Percentiles rank a stretch among this genome's conserved stretches.
Conservation (phyloP, 2,797 vertebrate species). For the Apodemus agrarius region DNA sequence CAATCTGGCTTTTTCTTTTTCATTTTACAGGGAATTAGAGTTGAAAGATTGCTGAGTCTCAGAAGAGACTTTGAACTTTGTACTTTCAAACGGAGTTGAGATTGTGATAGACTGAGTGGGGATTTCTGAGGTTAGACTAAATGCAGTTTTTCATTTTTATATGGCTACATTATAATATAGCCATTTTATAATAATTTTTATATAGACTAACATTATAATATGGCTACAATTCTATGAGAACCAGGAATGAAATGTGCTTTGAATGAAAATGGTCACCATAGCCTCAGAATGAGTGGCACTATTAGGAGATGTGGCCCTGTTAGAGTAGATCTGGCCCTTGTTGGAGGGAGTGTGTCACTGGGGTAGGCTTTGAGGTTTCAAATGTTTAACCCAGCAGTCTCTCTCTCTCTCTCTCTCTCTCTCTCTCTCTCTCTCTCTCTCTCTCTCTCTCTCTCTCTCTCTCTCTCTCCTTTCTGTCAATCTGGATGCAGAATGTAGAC, state of each 20-base stretch:
- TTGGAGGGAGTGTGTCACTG: neutral
- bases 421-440: neutral
- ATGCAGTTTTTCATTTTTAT: neutral
- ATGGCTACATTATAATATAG: neutral
- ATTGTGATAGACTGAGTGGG: neutral
- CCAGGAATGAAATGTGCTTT: neutral
- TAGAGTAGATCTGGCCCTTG: neutral
- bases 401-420: no score
- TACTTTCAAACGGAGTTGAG: neutral
- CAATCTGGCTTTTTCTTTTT: neutral
- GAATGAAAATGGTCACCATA: neutral
- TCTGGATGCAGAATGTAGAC: neutral
- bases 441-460: neutral
- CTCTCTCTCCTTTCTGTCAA: neutral
- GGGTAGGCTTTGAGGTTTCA: neutral
- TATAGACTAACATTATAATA: no score
- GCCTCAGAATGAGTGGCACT: neutral
- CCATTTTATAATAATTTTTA: no score
- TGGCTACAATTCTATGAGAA: neutral
- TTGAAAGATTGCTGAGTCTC: neutral
- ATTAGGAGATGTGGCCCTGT: neutral
- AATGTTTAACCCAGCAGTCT: no score
- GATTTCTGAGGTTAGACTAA: neutral
- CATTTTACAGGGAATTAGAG: neutral
- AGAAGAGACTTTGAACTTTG: neutral